Percentiles rank a stretch among this genome's conserved stretches.
Conservation (phyloP, 2,888 invertebrate genomes). For the Amblyjoppa proteus region DNA sequence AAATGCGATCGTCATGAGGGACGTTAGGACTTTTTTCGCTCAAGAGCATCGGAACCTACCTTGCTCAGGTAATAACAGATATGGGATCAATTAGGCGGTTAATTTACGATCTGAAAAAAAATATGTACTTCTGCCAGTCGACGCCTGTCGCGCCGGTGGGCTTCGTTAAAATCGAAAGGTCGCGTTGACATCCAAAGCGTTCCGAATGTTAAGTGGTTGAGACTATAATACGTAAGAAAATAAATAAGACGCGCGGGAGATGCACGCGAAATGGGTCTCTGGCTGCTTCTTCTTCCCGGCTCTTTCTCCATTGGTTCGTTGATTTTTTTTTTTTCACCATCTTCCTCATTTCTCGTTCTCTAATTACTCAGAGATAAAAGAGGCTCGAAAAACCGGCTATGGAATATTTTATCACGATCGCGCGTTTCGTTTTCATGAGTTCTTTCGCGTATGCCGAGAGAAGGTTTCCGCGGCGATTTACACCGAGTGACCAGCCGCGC, state of each 20-base stretch:
- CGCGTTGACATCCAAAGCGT: slow-evolving; percentile 42
- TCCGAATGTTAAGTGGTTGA: slow-evolving; percentile 50
- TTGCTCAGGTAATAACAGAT: slow-evolving; percentile 49
- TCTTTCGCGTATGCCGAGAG: slow-evolving; percentile 38
- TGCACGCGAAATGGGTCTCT: slow-evolving; percentile 5
- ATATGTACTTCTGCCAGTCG: slow-evolving; percentile 8
- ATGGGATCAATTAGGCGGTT: slow-evolving; percentile 50
- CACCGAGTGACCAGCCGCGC: slow-evolving; percentile 25
- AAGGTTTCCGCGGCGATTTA: slow-evolving; percentile 60
- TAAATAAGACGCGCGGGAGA: slow-evolving; percentile 43
- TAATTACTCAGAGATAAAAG: slow-evolving; percentile 67
- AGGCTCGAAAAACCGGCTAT: slow-evolving; percentile 62
- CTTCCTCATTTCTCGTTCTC: slow-evolving; percentile 46
- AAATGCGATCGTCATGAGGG: neutral
- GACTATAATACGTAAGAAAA: slow-evolving; percentile 53
- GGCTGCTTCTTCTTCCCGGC: neutral
- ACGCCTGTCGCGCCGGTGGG: slow-evolving; percentile 4
- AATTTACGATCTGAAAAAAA: slow-evolving; percentile 43
- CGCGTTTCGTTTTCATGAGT: slow-evolving; percentile 44
- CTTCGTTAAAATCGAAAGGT: slow-evolving; percentile 54
- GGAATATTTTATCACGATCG: slow-evolving; percentile 62
- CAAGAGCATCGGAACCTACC: neutral
- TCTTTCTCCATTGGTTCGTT: slow-evolving; percentile 9
- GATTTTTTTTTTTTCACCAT: slow-evolving; percentile 1
- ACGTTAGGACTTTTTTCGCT: neutral